Conservation (phyloP, 2,888 invertebrate genomes). For the Adelphocoris suturalis region DNA sequence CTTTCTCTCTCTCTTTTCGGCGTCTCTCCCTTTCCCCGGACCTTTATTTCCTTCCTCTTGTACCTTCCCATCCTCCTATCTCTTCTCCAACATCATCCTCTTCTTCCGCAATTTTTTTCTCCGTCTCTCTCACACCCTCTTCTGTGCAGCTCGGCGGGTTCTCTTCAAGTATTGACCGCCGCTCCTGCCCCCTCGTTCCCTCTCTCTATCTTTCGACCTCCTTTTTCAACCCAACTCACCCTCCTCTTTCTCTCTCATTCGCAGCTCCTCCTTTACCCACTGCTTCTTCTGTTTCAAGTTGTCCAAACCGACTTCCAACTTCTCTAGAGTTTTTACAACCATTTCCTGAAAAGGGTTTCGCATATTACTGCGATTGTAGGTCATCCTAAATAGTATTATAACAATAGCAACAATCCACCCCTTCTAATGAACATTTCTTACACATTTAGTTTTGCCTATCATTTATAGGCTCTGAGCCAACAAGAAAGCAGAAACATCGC, state of each 20-base stretch:
- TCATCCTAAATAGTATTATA: no score
- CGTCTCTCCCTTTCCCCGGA: neutral
- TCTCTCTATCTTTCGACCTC: neutral
- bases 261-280: neutral
- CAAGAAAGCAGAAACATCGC: no score
- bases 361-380: neutral
- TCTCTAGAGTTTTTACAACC: neutral
- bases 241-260: neutral
- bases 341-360: neutral
- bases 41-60: neutral
- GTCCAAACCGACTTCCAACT: neutral
- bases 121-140: neutral
- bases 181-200: neutral
- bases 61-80: neutral
- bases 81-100: neutral
- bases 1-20: neutral
- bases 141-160: neutral
- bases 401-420: no score
- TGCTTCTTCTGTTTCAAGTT: neutral
- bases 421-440: no score
- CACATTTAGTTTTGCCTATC: no score
- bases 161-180: conserved; percentile 42
- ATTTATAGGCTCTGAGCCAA: no score
- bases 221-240: no score
- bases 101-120: neutral